These are phyloP conservation scores for Dicaeum eximium DNA, from an alignment of 2,113 vertebrate genomes.

Conservation along the genomic window DNA sequence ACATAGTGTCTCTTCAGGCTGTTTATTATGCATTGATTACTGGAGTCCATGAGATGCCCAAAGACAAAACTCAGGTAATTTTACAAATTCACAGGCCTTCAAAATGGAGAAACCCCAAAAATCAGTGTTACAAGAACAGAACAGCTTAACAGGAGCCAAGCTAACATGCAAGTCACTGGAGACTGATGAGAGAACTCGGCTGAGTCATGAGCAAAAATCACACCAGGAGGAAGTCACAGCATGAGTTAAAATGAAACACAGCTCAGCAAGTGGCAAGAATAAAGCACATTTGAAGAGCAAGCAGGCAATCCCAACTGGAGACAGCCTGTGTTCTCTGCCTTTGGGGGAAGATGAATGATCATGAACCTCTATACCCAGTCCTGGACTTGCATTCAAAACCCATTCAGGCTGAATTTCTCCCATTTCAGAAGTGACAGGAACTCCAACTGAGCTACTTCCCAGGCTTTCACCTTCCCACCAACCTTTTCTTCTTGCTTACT, in stretches of 20 bases:
- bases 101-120: background rate
- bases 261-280: background rate
- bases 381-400: background rate
- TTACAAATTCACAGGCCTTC: background rate
- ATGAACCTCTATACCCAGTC: background rate
- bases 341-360: background rate
- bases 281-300: background rate
- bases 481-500: background rate
- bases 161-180: background rate
- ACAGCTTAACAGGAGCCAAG: background rate
- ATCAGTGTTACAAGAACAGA: background rate
- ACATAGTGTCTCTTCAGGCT: too few species aligned
- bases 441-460: background rate
- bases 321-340: background rate
- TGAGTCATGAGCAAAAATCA: background rate
- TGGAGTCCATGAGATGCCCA: background rate
- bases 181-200: background rate
- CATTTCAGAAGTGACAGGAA: background rate
- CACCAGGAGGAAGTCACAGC: conserved; percentile 11
- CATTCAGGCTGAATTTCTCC: background rate
- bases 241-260: background rate
- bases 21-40: background rate
- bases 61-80: background rate
- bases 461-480: background rate
- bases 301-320: background rate